phyloP scores from a whole-genome alignment of 2,113 vertebrate species.

The Cettia cetti region DNA sequence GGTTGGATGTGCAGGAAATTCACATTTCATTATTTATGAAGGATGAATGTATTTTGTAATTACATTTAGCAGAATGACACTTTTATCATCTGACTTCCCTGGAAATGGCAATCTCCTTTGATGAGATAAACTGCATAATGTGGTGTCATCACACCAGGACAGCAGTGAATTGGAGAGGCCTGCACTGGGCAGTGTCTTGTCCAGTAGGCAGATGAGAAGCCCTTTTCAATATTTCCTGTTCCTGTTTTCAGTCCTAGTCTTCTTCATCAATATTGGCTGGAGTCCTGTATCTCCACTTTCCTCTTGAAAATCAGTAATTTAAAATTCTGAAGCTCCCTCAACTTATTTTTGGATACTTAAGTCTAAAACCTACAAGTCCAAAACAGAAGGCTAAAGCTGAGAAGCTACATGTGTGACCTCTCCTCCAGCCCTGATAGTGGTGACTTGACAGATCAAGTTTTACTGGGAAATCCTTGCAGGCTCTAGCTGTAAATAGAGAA shows the following conservation, averaged over 20 bases:
- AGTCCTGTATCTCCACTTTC: not conserved
- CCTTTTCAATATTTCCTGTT: not conserved
- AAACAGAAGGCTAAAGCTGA: not conserved
- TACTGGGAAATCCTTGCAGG: not conserved
- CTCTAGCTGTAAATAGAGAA: not conserved
- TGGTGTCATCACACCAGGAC: not conserved
- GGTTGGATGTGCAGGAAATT: not conserved
- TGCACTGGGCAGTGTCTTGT: not conserved
- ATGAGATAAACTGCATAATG: not conserved
- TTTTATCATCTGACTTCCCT: not conserved
- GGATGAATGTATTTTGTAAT: not conserved
- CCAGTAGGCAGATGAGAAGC: not conserved
- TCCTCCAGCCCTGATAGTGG: not conserved
- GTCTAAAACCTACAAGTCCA: not conserved
- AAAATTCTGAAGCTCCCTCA: not conserved
- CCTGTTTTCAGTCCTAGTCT: not conserved
- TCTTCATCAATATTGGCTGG: not conserved
- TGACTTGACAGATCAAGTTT: not conserved
- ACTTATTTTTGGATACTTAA: not conserved
- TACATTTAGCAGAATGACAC: not conserved
- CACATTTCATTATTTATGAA: not conserved
- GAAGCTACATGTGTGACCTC: fast-evolving
- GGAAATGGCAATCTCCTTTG: not conserved
- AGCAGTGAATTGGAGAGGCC: not conserved
- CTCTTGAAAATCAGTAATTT: not conserved